Conservation (phyloP, 2,113 vertebrate genomes). For the Calonectris borealis region DNA sequence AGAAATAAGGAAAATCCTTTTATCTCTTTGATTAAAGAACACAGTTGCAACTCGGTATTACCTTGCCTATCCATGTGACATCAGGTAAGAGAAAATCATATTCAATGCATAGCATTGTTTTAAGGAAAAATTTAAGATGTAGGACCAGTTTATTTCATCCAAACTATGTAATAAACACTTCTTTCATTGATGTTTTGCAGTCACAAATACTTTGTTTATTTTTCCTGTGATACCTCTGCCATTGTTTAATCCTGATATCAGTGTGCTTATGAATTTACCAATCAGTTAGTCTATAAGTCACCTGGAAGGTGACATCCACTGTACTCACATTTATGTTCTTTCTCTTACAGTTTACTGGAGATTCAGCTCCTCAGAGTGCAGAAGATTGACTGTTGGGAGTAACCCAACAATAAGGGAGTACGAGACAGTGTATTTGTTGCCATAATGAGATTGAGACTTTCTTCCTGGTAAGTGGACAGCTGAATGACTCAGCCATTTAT, state of each 20-base stretch:
- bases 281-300: neutral
- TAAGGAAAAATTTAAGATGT: neutral
- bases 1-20: neutral
- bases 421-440: neutral
- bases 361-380: neutral
- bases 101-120: neutral
- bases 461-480: neutral
- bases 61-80: neutral
- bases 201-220: neutral
- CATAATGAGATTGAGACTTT: neutral
- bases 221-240: neutral
- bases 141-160: neutral
- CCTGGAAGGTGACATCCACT: neutral
- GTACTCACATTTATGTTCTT: neutral
- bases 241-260: neutral
- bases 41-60: neutral
- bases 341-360: neutral
- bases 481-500: neutral
- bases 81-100: neutral
- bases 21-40: neutral
- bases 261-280: neutral
- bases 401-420: neutral
- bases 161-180: neutral
- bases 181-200: neutral
- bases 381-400: neutral